Base-by-base conservation (phyloP, 2,888 invertebrate genomes). In the Xestia c-nigrum region DNA sequence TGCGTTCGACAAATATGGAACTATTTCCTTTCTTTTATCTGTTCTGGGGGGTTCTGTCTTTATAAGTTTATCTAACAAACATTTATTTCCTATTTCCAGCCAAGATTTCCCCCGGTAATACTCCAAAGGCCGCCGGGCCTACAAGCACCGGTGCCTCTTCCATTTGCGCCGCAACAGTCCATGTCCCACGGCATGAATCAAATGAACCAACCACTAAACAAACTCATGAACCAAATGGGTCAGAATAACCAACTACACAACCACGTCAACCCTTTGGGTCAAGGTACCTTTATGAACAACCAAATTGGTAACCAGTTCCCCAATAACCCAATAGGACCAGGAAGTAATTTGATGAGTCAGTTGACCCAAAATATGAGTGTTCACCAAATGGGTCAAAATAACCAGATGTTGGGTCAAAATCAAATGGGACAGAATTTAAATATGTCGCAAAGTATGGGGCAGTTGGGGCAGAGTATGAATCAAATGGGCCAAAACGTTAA, bases 61-160 rank as follows among this genome's bases (percentile, higher is more conserved):
- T 40, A 40, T 40, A 40, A 40, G 40, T 40, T 40, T 40, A 40
- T 6, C 40, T 40, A 40, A 40, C 40, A 7, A 40, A 40, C 40
- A 40, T 40, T 40, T 40, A 40, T 40, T 40, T 0, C 9, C 40
- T 40, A 7, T 43, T 92, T 90, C 2, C 92, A 97, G 97, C 96
- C 96, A 65, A 92, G 97, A 87, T 97, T 94, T 90, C 96, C 96
- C 46, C 93, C 95, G 1, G 95, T 97, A 2, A 96, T 97, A 57
- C 90, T 96, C 0, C 96, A 96, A 89, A 90, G 96, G 76, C 96
- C 96, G 0, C 96, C 96, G 0, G 96, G 96, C 0, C 88, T 96
- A 0, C 95, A 95, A 80, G 96, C 95, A 5, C 96, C 96, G 0
- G 93, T 96, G 2, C 94, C 96, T 0, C 85, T 96, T 52, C 95